A percentile compares a stretch with the other conserved stretches of the same genome.
Conservation (phyloP, 1,140 invertebrate species). For the Coenobita brevimanus region DNA sequence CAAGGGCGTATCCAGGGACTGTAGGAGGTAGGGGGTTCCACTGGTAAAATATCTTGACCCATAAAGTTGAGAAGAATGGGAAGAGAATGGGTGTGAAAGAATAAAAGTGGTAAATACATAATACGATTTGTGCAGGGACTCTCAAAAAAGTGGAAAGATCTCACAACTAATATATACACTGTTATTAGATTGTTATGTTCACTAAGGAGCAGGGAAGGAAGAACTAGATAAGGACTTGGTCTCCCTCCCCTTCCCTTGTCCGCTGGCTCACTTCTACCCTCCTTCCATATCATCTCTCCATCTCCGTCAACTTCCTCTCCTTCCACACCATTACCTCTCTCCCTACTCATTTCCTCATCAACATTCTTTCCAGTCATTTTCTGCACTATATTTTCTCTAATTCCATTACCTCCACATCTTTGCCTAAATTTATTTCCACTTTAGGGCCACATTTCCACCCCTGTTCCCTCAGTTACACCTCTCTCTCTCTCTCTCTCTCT, state of each 20-base stretch:
- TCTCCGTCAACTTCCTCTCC: not conserved
- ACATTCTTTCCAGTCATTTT: not conserved
- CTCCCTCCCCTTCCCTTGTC: not conserved
- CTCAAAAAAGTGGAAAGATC: too few species aligned
- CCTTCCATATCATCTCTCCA: not conserved
- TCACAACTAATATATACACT: too few species aligned
- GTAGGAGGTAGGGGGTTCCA: too few species aligned
- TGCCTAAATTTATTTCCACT: not conserved
- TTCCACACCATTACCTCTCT: not conserved
- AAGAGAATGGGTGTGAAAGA: too few species aligned
- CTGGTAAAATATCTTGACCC: too few species aligned
- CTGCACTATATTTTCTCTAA: not conserved
- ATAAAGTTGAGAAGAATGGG: too few species aligned
- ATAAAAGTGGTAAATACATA: too few species aligned
- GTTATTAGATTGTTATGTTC: too few species aligned
- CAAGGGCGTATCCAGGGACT: too few species aligned
- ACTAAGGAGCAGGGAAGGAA: too few species aligned
- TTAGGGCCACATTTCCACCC: not conserved
- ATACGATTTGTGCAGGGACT: too few species aligned
- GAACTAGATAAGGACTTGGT: too few species aligned
- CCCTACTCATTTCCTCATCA: not conserved
- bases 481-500: slow-evolving; percentile 10
- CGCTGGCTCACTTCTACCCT: not conserved
- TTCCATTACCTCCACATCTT: not conserved
- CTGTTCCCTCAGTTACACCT: not conserved